These are phyloP conservation scores for Hypomecis atomaria DNA, from an alignment of 2,888 invertebrate species.

Conservation along the genomic window DNA sequence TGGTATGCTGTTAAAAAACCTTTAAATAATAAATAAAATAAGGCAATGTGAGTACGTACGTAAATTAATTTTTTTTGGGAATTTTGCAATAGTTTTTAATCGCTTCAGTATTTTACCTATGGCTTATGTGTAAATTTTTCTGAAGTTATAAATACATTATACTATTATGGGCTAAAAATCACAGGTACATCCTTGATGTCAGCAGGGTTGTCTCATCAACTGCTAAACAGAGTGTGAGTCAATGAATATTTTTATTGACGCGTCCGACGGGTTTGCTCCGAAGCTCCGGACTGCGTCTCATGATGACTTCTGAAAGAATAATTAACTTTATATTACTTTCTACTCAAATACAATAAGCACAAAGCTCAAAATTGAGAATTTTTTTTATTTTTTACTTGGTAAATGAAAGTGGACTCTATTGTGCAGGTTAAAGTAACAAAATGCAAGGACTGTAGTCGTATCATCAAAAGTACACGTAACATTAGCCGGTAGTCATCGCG, in stretches of 20 bases:
- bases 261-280: slow-evolving; percentile 69
- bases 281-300: slow-evolving; percentile 52
- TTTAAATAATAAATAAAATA: no score
- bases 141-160: no score
- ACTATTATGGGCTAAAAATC: background rate
- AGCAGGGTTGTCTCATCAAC: slow-evolving; percentile 73
- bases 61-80: no score
- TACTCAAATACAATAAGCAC: slow-evolving; percentile 46
- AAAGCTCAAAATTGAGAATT: slow-evolving; percentile 46
- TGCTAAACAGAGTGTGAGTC: slow-evolving; percentile 81
- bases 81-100: no score
- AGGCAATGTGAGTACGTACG: no score
- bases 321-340: slow-evolving; percentile 35
- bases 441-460: slow-evolving; percentile 33
- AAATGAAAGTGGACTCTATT: slow-evolving; percentile 47
- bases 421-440: slow-evolving; percentile 51
- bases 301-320: slow-evolving; percentile 37
- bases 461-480: slow-evolving; percentile 45
- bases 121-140: no score
- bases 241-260: slow-evolving; percentile 84
- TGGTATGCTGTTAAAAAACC: no score
- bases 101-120: no score
- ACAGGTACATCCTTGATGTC: slow-evolving; percentile 61
- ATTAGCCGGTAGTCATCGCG: slow-evolving; percentile 68
- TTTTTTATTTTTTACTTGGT: slow-evolving; percentile 7